Base-by-base conservation (phyloP, 1,140 invertebrate genomes). In the Batillaria attramentaria region DNA sequence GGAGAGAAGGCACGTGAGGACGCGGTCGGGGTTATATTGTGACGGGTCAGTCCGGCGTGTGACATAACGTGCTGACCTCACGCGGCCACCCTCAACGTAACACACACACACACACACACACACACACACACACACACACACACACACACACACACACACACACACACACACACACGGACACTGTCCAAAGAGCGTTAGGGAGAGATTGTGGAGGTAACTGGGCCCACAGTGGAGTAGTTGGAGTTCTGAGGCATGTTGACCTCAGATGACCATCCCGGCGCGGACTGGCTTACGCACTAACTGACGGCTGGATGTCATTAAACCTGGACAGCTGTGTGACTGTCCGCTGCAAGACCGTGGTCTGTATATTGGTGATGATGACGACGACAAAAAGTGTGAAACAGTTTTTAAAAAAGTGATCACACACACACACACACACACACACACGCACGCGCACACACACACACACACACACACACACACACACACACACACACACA, bases 401-500 rank as follows among this genome's bases (percentile, higher is more conserved):
- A n/a, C n/a, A n/a, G n/a, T n/a, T n/a, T n/a, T n/a, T n/a, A n/a
- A 62, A 18, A 62, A 18, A 62, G 18, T n/a, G 18, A 62, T 28
- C 57, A 3, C 57, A 62, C 57, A n/a, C 57, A 62, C 57, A 3
- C 57, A 62, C 65, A 66, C 31, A 35, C 65, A 5, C 31, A 10
- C 31, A 66, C 65, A 66, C n/a, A 37, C 65, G 39, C n/a, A 28
- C 28, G 24, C 31, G 33, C 65, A 66, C 31, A 37, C 8, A 33
- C 28, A 37, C 65, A 66, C 65, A 10, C 65, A 66, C 65, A 62
- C 57, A 62, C 57, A 62, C 57, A 62, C 57, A 62, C 57, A 62
- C 57, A 62, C 57, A 62, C 57, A 62, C 57, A 62, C 57, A 62
- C 57, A 62, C 57, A 62, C 57, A 62, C 57, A 62, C 57, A 62